phyloP scores from a whole-genome alignment of 2,113 vertebrate species.

The Indicator maculatus region DNA sequence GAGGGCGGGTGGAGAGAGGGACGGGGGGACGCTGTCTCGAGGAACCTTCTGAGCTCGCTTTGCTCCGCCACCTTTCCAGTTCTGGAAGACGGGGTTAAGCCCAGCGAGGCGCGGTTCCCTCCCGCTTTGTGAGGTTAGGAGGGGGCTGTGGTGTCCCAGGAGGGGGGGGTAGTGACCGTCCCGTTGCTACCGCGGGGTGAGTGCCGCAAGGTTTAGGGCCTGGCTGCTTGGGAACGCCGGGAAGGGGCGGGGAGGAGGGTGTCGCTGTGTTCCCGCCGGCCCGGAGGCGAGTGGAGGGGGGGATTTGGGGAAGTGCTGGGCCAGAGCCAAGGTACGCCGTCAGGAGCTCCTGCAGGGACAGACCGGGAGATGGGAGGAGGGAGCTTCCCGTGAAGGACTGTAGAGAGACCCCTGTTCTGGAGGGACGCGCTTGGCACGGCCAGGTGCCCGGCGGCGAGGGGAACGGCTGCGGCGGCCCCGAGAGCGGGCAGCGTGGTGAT shows the following conservation, averaged over 20 bases:
- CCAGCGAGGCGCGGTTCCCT: background rate
- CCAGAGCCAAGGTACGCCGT: background rate
- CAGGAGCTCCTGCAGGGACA: background rate
- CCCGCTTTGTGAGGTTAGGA: background rate
- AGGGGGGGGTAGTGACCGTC: background rate
- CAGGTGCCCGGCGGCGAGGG: background rate
- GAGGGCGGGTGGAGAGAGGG: too few relatives aligned
- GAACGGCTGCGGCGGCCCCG: background rate
- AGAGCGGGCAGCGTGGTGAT: background rate
- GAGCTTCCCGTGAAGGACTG: background rate
- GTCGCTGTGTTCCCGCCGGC: slow-evolving; percentile 6
- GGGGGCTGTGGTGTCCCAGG: background rate
- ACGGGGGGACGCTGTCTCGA: background rate
- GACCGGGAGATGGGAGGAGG: background rate
- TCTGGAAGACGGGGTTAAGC: background rate
- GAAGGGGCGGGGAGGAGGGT: background rate
- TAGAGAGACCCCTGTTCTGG: background rate
- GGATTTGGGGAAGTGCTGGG: slow-evolving; percentile 14
- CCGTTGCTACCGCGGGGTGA: too few relatives aligned
- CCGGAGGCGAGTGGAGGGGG: background rate
- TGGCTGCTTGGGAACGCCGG: background rate
- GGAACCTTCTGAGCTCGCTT: background rate
- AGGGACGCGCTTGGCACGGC: background rate
- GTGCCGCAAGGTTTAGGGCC: background rate
- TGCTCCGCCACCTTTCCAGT: too few relatives aligned